A percentile compares a stretch with the other conserved stretches of the same genome.
Evolutionary conservation across 2,113 vertebrate species (phyloP).

Genomic region (Typhlomys cinereus): DNA sequence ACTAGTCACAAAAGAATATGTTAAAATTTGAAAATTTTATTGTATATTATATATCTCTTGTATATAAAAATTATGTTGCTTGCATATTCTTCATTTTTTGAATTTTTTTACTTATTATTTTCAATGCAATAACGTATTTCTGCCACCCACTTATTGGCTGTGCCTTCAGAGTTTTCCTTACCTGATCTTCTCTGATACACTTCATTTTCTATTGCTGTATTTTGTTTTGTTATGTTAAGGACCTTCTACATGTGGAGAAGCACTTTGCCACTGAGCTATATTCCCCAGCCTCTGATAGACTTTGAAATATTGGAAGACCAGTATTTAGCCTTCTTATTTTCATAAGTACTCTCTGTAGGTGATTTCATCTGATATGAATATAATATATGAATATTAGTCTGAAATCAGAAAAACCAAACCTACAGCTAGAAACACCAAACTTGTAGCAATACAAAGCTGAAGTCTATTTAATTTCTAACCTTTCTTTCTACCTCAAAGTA

Average conservation of each 20-base stretch:
- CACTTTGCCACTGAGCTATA: background rate
- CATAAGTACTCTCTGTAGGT: background rate
- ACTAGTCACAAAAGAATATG: background rate
- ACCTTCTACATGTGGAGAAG: background rate
- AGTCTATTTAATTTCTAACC: conserved; percentile 6
- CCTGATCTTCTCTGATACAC: background rate
- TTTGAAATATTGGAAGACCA: background rate
- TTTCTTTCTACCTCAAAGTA: background rate
- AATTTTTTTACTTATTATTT: background rate
- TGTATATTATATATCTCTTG: background rate
- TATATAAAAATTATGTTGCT: background rate
- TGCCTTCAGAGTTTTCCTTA: background rate
- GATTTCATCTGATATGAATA: background rate
- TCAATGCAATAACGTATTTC: background rate
- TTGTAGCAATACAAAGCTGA: background rate
- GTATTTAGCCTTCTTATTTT: background rate
- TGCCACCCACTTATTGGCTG: background rate
- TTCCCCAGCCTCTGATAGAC: background rate
- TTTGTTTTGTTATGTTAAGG: background rate
- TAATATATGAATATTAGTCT: background rate
- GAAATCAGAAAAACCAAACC: too few relatives aligned
- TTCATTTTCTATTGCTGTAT: background rate
- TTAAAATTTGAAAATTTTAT: conserved; percentile 41
- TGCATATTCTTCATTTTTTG: background rate
- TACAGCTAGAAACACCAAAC: background rate